Evolutionary conservation across 1,140 invertebrate species (phyloP).

Genomic region (Papilio machaon): DNA sequence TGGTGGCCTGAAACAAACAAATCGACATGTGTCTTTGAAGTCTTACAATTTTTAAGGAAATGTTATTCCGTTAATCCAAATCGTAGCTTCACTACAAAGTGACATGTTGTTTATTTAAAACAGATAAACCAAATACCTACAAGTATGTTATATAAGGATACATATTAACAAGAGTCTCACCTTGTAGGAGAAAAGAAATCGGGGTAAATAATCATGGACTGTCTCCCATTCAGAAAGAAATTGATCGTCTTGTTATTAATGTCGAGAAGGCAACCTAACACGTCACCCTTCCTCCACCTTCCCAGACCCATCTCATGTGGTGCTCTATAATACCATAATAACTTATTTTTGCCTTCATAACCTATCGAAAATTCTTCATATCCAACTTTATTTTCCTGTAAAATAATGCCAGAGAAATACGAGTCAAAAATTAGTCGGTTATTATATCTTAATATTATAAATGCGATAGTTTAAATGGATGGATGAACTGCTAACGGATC

Average conservation of each 20-base stretch:
- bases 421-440: too few relatives aligned
- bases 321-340: constrained; percentile 94
- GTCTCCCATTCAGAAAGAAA: constrained; percentile 91
- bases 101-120: too few relatives aligned
- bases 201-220: constrained; percentile 85
- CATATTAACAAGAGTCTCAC: constrained; percentile 80
- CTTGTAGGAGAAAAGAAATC: constrained; percentile 90
- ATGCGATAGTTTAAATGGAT: too few relatives aligned
- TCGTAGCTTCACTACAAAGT: too few relatives aligned
- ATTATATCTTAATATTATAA: too few relatives aligned
- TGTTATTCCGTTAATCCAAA: too few relatives aligned
- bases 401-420: too few relatives aligned
- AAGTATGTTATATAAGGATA: not conserved
- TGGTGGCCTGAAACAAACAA: constrained; percentile 78
- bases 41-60: too few relatives aligned
- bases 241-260: constrained; percentile 87
- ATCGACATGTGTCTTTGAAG: not conserved
- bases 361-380: constrained; percentile 87
- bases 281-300: constrained; percentile 93
- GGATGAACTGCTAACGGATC: too few relatives aligned
- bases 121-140: too few relatives aligned
- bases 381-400: too few relatives aligned
- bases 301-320: constrained; percentile 84
- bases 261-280: constrained; percentile 93
- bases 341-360: constrained; percentile 94